Conservation (phyloP, 2,797 vertebrate genomes). For the Syndactyla subalaris region DNA sequence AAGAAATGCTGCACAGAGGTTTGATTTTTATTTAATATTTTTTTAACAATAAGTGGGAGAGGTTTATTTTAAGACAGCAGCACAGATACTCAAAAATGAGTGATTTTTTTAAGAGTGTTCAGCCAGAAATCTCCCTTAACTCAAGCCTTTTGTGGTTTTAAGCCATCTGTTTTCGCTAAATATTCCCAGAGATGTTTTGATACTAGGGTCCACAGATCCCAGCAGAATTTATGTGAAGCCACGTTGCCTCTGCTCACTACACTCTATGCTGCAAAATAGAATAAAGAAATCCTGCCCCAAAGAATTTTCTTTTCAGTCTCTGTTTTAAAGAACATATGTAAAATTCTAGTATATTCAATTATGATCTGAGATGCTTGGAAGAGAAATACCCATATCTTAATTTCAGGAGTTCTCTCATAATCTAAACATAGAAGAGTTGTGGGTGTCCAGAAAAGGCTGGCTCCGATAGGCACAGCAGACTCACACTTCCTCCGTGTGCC, state of each 20-base stretch:
- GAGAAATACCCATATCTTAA: background rate
- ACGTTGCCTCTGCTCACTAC: background rate
- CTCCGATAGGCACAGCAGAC: fast-evolving
- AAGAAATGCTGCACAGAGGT: slow-evolving; percentile 89
- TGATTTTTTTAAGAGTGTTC: background rate
- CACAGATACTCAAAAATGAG: background rate
- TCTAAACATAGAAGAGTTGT: background rate
- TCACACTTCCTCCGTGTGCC: fast-evolving
- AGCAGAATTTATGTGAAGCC: background rate
- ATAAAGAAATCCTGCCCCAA: background rate
- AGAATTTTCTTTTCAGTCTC: background rate
- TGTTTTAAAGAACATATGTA: background rate
- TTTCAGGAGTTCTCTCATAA: background rate
- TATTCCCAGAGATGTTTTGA: background rate
- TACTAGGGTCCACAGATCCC: background rate
- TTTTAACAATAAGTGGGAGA: background rate
- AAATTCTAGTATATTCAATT: background rate
- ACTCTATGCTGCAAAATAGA: background rate
- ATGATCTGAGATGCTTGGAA: background rate
- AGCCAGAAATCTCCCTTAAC: background rate
- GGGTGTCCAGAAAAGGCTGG: background rate
- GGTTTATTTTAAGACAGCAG: background rate
- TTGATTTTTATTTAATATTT: slow-evolving; percentile 15
- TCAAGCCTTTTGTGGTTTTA: background rate
- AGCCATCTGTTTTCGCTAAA: background rate